A percentile compares a stretch with the other conserved stretches of the same genome.
Conservation (phyloP, 1,140 invertebrate species). For the Drosophila leontia region DNA sequence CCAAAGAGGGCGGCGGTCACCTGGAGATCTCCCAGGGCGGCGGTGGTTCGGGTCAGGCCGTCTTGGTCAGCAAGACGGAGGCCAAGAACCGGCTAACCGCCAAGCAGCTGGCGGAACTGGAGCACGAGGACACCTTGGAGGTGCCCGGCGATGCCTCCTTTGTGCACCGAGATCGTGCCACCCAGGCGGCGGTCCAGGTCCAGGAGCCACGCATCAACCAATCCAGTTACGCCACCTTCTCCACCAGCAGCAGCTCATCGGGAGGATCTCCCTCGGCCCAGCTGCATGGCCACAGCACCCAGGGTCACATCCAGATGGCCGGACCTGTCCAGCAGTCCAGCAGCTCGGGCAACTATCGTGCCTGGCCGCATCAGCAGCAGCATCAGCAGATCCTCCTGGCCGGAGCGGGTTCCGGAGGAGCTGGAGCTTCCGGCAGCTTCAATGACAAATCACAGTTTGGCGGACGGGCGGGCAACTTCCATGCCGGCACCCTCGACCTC, state of each 20-base stretch:
- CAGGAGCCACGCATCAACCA: conserved; percentile 58
- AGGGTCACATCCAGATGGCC: conserved; percentile 76
- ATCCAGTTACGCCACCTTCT: conserved; percentile 35
- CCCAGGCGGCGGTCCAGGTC: conserved; percentile 52
- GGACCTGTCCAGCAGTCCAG: conserved; percentile 10
- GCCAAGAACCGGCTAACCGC: conserved; percentile 49
- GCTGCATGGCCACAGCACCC: conserved; percentile 60
- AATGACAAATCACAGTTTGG: conserved; percentile 56
- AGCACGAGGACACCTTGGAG: conserved; percentile 79
- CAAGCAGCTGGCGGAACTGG: conserved; percentile 76
- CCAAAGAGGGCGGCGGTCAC: conserved; percentile 19
- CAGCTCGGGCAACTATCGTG: conserved; percentile 34
- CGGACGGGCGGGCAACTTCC: conserved; percentile 64
- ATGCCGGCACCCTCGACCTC: conserved; percentile 64
- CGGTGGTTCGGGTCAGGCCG: conserved; percentile 36
- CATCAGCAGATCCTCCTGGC: conserved; percentile 42
- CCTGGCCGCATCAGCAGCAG: conserved; percentile 24
- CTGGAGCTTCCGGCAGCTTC: background rate
- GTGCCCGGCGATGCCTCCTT: conserved; percentile 84
- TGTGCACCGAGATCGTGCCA: conserved; percentile 75
- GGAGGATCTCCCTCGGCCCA: conserved; percentile 20
- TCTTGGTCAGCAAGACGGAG: conserved; percentile 55
- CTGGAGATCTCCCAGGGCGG: conserved; percentile 58
- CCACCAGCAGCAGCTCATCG: conserved; percentile 10
- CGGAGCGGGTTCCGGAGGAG: conserved; percentile 12